These are phyloP conservation scores for Ariolimax columbianus DNA, from an alignment of 2,888 invertebrate genomes.

Conservation along the genomic window DNA sequence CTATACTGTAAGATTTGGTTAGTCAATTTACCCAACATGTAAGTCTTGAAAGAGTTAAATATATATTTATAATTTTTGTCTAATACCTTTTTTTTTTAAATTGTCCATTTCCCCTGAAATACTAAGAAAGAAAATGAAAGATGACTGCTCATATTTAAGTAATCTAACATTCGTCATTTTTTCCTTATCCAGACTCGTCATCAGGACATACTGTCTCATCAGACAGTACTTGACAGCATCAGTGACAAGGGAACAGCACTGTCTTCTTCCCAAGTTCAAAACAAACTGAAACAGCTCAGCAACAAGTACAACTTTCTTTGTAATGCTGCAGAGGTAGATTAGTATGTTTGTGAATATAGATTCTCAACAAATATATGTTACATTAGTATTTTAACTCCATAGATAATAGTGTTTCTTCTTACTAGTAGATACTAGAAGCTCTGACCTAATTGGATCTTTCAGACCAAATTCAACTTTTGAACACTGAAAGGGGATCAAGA, in stretches of 20 bases:
- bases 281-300: conserved; percentile 91
- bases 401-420: not conserved
- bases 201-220: conserved; percentile 95
- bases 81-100: too few species aligned
- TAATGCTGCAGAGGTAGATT: conserved; percentile 85
- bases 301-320: conserved; percentile 92
- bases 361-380: not conserved
- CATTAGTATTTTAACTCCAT: not conserved
- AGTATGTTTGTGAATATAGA: not conserved
- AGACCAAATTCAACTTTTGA: too few species aligned
- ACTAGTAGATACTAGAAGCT: too few species aligned
- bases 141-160: too few species aligned
- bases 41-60: too few species aligned
- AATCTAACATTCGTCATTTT: conserved; percentile 6
- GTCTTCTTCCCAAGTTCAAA: conserved; percentile 93
- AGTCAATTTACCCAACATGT: too few species aligned
- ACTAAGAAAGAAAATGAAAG: too few species aligned
- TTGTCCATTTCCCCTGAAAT: too few species aligned
- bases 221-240: conserved; percentile 91
- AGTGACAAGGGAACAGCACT: conserved; percentile 94
- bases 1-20: too few species aligned
- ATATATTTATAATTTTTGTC: too few species aligned
- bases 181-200: conserved; percentile 83
- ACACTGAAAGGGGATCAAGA: too few species aligned
- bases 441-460: too few species aligned